Evolutionary conservation across 2,797 vertebrate species (phyloP), one percentile per base, ranked within the genome.

Genomic region (Esox masquinongy): DNA sequence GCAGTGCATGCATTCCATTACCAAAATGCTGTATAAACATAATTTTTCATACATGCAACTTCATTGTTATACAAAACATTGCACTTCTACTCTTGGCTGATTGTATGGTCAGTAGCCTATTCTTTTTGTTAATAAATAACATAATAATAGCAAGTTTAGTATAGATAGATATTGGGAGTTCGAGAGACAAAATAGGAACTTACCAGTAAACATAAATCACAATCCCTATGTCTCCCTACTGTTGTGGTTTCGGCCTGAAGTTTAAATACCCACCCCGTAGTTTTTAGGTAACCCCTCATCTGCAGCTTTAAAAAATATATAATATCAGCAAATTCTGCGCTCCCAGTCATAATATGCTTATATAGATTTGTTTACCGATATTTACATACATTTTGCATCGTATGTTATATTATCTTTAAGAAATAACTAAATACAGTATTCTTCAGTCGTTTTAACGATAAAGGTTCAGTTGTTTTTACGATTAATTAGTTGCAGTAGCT

Each of bases 201-300:
- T 88, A 95, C 94, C 94, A 94, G 88, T 76, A 95, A 88, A 74
- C 94, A 78, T 24, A 95, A 85, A 84, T 95, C 93, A 0, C 92
- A 92, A 26, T 93, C 92, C 72, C 75, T 39, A 6, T 88, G 91
- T 66, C 77, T 92, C 71, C 95, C 93, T 1, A 94, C 83, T 0
- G 83, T 92, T 0, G 88, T 92, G 1, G 78, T 91, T 82, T 75
- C 84, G 0, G 82, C 72, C 17, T 86, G 90, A 66, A 95, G 93
- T 77, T 87, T 84, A 74, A 92, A 93, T 53, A 93, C 82, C 7
- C 87, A 88, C 14, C 91, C 92, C 0, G 83, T 68, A 0, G 92
- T 86, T 87, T 86, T 93, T 0, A 95, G 88, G 56, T 91, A 95
- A 19, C 92, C 93, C 80, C 73, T 85, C 94, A 94, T 94, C 68